Evolutionary conservation across 2,888 invertebrate genomes (phyloP), one percentile per base, ranked within the genome.

Genomic region (Apomyelois bistriatella): DNA sequence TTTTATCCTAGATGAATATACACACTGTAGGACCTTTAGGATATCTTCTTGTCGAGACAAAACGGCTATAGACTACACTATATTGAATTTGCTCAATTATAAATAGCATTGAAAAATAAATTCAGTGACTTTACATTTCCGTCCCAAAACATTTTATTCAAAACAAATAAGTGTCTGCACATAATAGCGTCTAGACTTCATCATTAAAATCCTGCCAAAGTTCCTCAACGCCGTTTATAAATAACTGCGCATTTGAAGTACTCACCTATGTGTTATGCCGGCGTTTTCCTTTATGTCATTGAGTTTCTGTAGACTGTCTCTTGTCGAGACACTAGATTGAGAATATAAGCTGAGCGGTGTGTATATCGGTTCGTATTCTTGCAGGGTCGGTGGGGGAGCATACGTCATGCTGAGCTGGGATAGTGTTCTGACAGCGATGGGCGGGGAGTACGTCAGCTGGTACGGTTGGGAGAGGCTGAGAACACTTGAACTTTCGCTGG

Each of bases 401-500:
- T 92, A 92, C 53, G 87, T 91, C 90, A 92, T 92, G 68, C 92
- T 93, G 51, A 92, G 78, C 59, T 91, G 91, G 1, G 91, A 92
- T 17, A 92, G 74, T 1, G 91, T 92, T 40, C 92, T 75, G 56
- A 91, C 89, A 6, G 91, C 92, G 41, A 92, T 92, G 35, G 90
- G 90, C 1, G 91, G 91, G 0, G 91, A 90, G 66, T 90, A 89
- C 0, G 90, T 82, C 70, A 87, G 74, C 64, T 85, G 87, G 62
- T 90, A 91, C 10, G 84, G 81, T 50, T 87, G 91, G 53, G 86
- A 82, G 35, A 92, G 78, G 60, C 92, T 92, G 41, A 92, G 71
- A 7, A 92, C 91, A 57, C 92, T 92, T 6, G 92, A 92, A 59
- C 91, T 92, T 64, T 92, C 93, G 52, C 94, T 94, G 0, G 94